These are phyloP conservation scores for Numenius phaeopus DNA, from an alignment of 2,797 vertebrate species.

Conservation along the genomic window DNA sequence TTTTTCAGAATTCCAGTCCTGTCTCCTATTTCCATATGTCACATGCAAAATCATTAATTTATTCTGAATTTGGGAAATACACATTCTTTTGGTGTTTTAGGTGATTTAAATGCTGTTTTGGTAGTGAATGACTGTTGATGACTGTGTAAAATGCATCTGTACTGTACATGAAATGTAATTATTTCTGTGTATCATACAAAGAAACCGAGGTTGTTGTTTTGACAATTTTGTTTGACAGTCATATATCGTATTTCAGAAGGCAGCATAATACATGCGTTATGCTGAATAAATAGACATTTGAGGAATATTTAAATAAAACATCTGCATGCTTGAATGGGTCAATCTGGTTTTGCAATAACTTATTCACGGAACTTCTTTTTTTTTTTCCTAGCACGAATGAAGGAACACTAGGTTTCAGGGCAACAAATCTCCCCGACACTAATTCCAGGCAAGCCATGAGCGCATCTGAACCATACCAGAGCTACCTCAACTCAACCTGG, in stretches of 20 bases:
- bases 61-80: constrained; percentile 81
- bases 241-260: constrained; percentile 81
- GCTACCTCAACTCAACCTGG: background rate
- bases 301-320: constrained; percentile 86
- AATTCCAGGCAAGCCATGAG: background rate
- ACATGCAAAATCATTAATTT: constrained; percentile 77
- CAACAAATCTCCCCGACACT: background rate
- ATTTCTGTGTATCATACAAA: constrained; percentile 88
- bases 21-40: constrained; percentile 65
- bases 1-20: constrained; percentile 63
- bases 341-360: constrained; percentile 72
- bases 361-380: constrained; percentile 28
- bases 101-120: constrained; percentile 83
- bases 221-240: constrained; percentile 82
- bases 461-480: background rate
- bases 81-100: constrained; percentile 81
- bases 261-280: constrained; percentile 82
- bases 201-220: constrained; percentile 83
- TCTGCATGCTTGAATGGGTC: constrained; percentile 87
- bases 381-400: background rate
- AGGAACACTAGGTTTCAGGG: background rate
- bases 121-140: constrained; percentile 86
- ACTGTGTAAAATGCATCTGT: constrained; percentile 90
- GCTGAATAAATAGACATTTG: constrained; percentile 86
- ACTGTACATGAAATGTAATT: constrained; percentile 90